Conservation (phyloP, 2,888 invertebrate genomes). For the Lasioglossum lativentre region DNA sequence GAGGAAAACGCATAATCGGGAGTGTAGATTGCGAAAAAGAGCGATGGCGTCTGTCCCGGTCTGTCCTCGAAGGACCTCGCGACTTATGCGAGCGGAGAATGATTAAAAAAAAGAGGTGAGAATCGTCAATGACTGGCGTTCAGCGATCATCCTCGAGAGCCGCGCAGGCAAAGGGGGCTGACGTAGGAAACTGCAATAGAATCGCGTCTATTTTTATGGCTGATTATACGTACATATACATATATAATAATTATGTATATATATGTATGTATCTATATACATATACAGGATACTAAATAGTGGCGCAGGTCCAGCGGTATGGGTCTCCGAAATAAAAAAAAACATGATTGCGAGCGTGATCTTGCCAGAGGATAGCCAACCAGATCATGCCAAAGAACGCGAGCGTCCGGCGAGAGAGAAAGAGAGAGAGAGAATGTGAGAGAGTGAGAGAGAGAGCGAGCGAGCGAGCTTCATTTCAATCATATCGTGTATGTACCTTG, state of each 20-base stretch:
- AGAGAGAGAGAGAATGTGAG: conserved; percentile 14
- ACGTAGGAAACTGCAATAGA: conserved; percentile 75
- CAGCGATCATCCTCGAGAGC: conserved; percentile 56
- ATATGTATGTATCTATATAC: conserved; percentile 22
- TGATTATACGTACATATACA: conserved; percentile 58
- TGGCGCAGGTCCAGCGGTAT: conserved; percentile 71
- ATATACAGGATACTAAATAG: conserved; percentile 70
- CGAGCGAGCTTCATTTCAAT: conserved; percentile 70
- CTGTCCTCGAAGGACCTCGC: background rate
- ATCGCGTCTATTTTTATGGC: conserved; percentile 80
- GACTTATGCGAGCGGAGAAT: background rate
- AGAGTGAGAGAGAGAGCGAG: conserved; percentile 8
- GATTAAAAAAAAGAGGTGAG: background rate
- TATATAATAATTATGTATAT: conserved; percentile 22
- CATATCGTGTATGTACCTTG: conserved; percentile 75
- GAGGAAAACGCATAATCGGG: background rate
- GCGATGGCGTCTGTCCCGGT: background rate
- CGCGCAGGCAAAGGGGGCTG: conserved; percentile 57
- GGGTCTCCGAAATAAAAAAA: conserved; percentile 59
- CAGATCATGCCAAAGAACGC: conserved; percentile 74
- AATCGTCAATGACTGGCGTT: conserved; percentile 39
- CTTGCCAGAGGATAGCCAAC: conserved; percentile 70
- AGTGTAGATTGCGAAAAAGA: background rate
- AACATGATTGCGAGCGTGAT: conserved; percentile 73
- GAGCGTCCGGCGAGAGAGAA: conserved; percentile 53